These are phyloP conservation scores for Chelonia mydas DNA, from an alignment of 2,797 vertebrate species.

Conservation along the genomic window DNA sequence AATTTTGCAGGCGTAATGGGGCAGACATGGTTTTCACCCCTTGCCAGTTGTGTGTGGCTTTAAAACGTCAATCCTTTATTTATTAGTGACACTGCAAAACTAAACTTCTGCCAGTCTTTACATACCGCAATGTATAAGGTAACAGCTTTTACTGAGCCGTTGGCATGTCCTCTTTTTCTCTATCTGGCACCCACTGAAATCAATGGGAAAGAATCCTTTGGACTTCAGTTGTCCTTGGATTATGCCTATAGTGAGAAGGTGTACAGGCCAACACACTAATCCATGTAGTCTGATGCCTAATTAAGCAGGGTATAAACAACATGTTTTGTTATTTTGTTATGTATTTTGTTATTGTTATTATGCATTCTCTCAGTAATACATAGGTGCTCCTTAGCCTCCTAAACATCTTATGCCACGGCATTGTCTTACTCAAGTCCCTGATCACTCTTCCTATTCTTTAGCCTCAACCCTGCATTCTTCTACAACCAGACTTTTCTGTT, in stretches of 20 bases:
- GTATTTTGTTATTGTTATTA: neutral
- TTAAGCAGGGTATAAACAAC: neutral
- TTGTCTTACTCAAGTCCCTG: neutral
- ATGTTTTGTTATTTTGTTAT: neutral
- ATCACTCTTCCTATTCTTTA: neutral
- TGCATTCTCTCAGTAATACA: neutral
- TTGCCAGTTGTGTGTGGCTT: neutral
- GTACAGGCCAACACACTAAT: neutral
- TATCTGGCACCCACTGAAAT: neutral
- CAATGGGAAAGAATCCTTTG: neutral
- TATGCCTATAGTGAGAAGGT: neutral
- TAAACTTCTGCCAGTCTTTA: neutral
- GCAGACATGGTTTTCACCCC: neutral
- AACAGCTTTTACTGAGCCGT: neutral
- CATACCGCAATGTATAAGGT: neutral
- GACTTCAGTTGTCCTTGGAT: neutral
- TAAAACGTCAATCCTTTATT: neutral
- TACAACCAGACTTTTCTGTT: neutral
- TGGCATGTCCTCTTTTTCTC: neutral
- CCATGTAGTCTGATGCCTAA: neutral
- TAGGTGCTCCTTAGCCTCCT: neutral
- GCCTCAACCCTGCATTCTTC: rapidly evolving
- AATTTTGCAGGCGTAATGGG: neutral
- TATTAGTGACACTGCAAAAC: neutral
- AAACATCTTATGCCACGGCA: rapidly evolving